Conservation (phyloP, 2,113 vertebrate genomes). For the Rhadina sibilatrix region DNA sequence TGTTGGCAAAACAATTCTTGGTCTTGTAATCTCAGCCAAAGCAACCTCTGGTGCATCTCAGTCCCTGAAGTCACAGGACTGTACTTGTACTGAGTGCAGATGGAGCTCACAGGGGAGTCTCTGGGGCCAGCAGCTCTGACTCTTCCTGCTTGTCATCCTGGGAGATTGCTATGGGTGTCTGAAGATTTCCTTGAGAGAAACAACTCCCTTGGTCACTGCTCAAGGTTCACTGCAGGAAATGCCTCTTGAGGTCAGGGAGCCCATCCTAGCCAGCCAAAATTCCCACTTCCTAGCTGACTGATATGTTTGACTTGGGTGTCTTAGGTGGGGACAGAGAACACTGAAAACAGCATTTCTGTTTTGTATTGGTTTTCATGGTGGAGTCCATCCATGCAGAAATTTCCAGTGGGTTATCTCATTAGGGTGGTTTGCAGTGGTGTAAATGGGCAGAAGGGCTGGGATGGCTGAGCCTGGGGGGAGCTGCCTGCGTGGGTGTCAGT, state of each 20-base stretch:
- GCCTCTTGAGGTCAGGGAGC: neutral
- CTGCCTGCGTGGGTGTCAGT: neutral
- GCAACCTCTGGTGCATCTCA: accelerated
- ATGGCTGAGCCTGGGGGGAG: neutral
- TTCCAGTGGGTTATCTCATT: neutral
- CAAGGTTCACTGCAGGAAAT: neutral
- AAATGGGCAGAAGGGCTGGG: neutral
- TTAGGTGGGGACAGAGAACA: neutral
- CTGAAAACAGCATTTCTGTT: neutral
- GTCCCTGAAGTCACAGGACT: accelerated
- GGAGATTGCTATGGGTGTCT: accelerated
- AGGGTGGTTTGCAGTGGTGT: neutral
- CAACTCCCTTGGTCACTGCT: accelerated
- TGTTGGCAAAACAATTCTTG: neutral
- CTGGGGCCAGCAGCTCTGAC: accelerated
- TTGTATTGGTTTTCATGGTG: neutral
- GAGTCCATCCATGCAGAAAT: neutral
- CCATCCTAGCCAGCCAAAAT: neutral
- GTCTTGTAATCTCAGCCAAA: neutral
- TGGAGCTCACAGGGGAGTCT: accelerated
- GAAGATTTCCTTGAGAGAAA: neutral
- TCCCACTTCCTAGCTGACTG: neutral
- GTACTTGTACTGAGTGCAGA: neutral
- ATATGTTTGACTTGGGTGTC: neutral
- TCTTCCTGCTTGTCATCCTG: neutral